Evolutionary conservation across 2,113 vertebrate species (phyloP).

Genomic region (Daphoenositta chrysoptera): DNA sequence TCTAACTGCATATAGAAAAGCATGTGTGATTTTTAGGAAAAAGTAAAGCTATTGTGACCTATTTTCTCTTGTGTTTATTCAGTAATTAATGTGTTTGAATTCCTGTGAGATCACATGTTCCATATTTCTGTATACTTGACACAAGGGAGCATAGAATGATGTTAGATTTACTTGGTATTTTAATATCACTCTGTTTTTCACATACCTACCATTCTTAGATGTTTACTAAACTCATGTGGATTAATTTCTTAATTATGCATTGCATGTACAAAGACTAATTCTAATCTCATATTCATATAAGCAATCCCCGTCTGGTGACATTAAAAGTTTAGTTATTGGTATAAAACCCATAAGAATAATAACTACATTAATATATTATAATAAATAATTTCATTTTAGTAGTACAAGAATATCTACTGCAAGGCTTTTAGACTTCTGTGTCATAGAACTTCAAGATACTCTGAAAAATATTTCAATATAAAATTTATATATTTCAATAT

Average conservation of each 20-base stretch:
- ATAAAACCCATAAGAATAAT: background rate
- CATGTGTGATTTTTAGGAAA: slow-evolving; percentile 4
- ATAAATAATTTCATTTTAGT: background rate
- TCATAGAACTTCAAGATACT: background rate
- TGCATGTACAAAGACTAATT: background rate
- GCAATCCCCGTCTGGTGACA: background rate
- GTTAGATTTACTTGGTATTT: background rate
- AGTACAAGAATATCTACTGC: background rate
- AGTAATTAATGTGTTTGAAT: slow-evolving; percentile 64
- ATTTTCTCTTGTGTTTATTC: slow-evolving; percentile 44
- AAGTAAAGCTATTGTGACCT: slow-evolving; percentile 19
- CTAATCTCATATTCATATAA: background rate
- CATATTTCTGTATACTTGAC: slow-evolving; percentile 8
- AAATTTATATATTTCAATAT: background rate
- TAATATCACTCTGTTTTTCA: background rate
- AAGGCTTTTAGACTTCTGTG: background rate
- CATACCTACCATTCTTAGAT: background rate
- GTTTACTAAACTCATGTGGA: background rate
- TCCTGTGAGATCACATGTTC: slow-evolving; percentile 41
- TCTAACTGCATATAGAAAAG: slow-evolving; percentile 29
- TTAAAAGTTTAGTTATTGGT: background rate
- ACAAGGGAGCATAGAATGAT: slow-evolving; percentile 6
- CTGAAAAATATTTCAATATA: background rate
- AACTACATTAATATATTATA: background rate
- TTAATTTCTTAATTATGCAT: background rate